Evolutionary conservation across 2,797 vertebrate genomes (phyloP), one percentile per base, ranked within the genome.

Genomic region (Eospalax fontanierii): DNA sequence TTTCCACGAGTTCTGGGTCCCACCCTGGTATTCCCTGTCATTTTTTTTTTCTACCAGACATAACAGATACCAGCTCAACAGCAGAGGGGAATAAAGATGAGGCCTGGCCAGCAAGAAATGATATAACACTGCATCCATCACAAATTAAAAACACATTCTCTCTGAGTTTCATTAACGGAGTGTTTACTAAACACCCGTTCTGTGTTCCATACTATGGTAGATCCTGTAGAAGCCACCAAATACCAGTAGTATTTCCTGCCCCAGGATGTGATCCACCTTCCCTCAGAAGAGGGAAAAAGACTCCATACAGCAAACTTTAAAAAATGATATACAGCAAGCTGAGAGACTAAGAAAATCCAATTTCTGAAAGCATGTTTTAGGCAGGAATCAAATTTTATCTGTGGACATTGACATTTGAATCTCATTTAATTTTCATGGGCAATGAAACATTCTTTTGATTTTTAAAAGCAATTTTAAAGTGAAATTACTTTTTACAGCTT

Each of bases 1-100:
- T 97, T 97, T 95, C 95, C 96, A 94, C 95, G 96, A 97, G 95
- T 88, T 95, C 54, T 88, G 76, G 59, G 97, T 96, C 93, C 97
- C 97, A 95, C 97, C 97, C 97, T 96, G 97, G 95, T 97, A 96
- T 97, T 97, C 96, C 93, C 94, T 97, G 96, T 96, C 95, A 90
- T 95, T 96, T 96, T 83, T 83, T 90, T 87, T 95, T 94, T 70
- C 94, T 89, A 96, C 84, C 95, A 97, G 97, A 97, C 97, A 96
- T 95, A 96, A 97, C 97, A 96, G 96, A 97, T 97, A 97, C 94
- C 96, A 97, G 92, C 90, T 90, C 96, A 97, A 83, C 81, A 95
- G 90, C 92, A 92, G 84, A 97, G 59, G 40, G n/a, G 43, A 93
- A 95, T 86, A 89, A 96, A 95, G 93, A 94, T 66, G 90, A 95